Evolutionary conservation across 2,888 invertebrate species (phyloP).

Genomic region (Drosophila dives): DNA sequence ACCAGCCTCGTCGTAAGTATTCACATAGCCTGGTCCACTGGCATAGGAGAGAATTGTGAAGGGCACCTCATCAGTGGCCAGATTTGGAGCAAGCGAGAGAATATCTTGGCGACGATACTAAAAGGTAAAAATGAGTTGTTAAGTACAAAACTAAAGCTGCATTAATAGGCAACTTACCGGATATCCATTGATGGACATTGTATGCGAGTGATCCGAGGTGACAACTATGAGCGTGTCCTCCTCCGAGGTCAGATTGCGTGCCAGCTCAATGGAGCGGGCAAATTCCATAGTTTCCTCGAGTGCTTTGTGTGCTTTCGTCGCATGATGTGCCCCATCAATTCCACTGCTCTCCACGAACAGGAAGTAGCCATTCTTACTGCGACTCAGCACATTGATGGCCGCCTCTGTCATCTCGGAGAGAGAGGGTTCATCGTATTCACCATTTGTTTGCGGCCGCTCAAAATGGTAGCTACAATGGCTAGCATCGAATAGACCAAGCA

Average conservation of each 20-base stretch:
- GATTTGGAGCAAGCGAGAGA: constrained; percentile 85
- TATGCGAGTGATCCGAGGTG: constrained; percentile 92
- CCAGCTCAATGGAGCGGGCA: constrained; percentile 89
- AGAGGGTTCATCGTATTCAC: constrained; percentile 86
- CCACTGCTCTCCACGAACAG: constrained; percentile 89
- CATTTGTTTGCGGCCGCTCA: constrained; percentile 85
- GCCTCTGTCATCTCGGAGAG: constrained; percentile 89
- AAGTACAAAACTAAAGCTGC: too few relatives aligned
- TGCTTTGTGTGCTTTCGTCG: constrained; percentile 88
- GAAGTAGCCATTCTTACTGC: constrained; percentile 88
- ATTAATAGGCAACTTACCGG: constrained; percentile 85
- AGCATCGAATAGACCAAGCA: constrained; percentile 86
- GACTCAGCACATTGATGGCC: constrained; percentile 88
- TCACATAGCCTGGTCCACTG: constrained; percentile 89
- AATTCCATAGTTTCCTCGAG: constrained; percentile 92
- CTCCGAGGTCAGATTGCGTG: constrained; percentile 87
- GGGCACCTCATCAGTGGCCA: constrained; percentile 87
- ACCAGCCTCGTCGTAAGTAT: constrained; percentile 64
- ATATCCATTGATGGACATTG: constrained; percentile 91
- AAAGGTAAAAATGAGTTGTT: not conserved
- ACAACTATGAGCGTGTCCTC: constrained; percentile 92
- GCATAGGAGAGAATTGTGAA: constrained; percentile 90
- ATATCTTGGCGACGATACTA: constrained; percentile 84
- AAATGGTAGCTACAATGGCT: constrained; percentile 87
- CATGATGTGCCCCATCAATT: constrained; percentile 87